Evolutionary conservation across 2,888 invertebrate genomes (phyloP).

Genomic region (Vesta saturnalis): DNA sequence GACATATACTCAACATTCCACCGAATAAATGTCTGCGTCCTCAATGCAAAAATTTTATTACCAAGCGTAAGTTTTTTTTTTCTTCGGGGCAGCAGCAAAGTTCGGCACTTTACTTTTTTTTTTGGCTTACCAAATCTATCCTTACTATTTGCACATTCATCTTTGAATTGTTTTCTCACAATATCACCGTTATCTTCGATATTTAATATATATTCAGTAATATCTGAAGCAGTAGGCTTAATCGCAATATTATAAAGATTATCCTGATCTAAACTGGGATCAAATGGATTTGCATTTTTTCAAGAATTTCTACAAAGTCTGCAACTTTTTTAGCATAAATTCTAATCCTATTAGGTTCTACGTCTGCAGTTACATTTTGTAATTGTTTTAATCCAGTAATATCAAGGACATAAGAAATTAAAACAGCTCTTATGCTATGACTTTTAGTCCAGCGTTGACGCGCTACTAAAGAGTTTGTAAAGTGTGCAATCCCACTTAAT

Average conservation of each 20-base stretch:
- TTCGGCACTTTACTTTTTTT: conserved; percentile 35
- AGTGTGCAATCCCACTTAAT: too few species aligned
- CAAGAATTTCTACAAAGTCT: neutral
- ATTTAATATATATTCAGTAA: too few species aligned
- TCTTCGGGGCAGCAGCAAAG: conserved; percentile 40
- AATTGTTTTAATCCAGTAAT: neutral
- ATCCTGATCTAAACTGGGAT: too few species aligned
- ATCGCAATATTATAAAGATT: too few species aligned
- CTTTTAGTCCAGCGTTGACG: too few species aligned
- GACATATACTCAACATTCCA: conserved; percentile 45
- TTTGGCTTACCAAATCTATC: conserved; percentile 44
- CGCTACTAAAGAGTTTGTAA: too few species aligned
- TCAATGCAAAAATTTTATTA: conserved; percentile 16
- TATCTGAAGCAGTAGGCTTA: too few species aligned
- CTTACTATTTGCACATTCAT: conserved; percentile 39
- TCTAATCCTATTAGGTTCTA: neutral
- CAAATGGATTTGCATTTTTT: too few species aligned
- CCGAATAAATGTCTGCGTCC: conserved; percentile 41
- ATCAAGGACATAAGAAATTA: conserved; percentile 2
- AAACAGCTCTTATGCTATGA: neutral
- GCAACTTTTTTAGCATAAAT: neutral
- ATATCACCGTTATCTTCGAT: too few species aligned
- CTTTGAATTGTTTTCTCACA: conserved; percentile 30
- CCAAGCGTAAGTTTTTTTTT: conserved; percentile 41
- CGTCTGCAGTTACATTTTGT: neutral